Percentiles rank a stretch among this genome's conserved stretches.
These are phyloP conservation scores for Thripadectes ignobilis DNA, from an alignment of 2,797 vertebrate species.

Conservation along the genomic window DNA sequence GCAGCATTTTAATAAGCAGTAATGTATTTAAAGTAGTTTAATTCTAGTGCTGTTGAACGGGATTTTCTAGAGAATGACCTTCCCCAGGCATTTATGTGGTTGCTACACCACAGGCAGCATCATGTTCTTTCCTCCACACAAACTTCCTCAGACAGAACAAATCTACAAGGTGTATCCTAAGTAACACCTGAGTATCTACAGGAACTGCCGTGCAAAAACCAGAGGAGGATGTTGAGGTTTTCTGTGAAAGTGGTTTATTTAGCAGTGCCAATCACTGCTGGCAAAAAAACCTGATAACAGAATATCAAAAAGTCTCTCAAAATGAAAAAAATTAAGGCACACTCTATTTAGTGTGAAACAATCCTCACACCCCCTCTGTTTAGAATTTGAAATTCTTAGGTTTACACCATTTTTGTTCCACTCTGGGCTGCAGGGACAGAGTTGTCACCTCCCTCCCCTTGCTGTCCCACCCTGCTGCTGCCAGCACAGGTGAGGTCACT, in stretches of 20 bases:
- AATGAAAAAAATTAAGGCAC: neutral
- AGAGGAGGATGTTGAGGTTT: neutral
- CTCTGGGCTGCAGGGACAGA: neutral
- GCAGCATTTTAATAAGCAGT: neutral
- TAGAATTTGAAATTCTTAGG: neutral
- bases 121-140: accelerated
- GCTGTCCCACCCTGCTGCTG: neutral
- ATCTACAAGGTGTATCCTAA: neutral
- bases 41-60: neutral
- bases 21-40: neutral
- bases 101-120: neutral
- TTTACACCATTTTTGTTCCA: neutral
- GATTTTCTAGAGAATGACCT: neutral
- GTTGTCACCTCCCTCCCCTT: neutral
- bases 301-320: neutral
- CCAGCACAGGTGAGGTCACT: accelerated
- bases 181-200: neutral
- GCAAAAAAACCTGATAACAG: neutral
- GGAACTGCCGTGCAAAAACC: neutral
- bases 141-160: neutral
- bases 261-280: too few relatives aligned
- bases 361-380: neutral
- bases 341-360: neutral
- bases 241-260: neutral
- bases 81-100: neutral